phyloP scores from a whole-genome alignment of 2,797 vertebrate genomes.

The Podarcis lilfordi region DNA sequence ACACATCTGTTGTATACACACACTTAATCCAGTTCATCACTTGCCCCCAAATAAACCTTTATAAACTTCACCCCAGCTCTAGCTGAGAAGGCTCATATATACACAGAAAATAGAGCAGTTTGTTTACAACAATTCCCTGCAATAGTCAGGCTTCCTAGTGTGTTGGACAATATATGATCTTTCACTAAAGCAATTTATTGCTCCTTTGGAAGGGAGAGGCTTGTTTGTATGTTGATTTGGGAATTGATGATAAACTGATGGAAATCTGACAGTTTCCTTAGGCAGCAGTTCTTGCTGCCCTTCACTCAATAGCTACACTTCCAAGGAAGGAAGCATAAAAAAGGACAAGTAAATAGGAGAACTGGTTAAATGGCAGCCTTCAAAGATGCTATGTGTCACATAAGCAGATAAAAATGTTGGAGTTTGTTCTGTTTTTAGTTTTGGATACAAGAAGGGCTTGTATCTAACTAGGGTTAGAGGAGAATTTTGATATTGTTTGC shows the following conservation, averaged over 20 bases:
- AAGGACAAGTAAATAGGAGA: conserved; percentile 20
- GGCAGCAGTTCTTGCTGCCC: neutral
- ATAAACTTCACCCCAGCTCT: neutral
- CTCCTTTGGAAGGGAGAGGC: neutral
- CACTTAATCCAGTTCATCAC: neutral
- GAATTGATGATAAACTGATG: neutral
- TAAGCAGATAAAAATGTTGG: neutral
- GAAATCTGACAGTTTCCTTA: conserved; percentile 27
- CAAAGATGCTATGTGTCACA: conserved; percentile 5
- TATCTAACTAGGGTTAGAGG: too few relatives aligned
- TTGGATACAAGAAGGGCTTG: too few relatives aligned
- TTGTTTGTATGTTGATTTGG: conserved; percentile 18
- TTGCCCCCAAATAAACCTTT: conserved; percentile 1
- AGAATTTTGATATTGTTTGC: too few relatives aligned
- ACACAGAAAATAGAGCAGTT: neutral
- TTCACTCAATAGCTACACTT: conserved; percentile 9
- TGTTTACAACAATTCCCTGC: conserved; percentile 5
- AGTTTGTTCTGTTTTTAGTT: neutral
- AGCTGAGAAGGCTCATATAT: neutral
- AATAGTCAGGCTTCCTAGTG: neutral
- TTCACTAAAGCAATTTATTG: neutral
- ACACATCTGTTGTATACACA: neutral
- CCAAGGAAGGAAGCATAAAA: conserved; percentile 2
- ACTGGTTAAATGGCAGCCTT: conserved; percentile 10
- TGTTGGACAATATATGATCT: neutral